phyloP scores from a whole-genome alignment of 2,888 invertebrate species.

The Poecilobothrus nobilitatus region DNA sequence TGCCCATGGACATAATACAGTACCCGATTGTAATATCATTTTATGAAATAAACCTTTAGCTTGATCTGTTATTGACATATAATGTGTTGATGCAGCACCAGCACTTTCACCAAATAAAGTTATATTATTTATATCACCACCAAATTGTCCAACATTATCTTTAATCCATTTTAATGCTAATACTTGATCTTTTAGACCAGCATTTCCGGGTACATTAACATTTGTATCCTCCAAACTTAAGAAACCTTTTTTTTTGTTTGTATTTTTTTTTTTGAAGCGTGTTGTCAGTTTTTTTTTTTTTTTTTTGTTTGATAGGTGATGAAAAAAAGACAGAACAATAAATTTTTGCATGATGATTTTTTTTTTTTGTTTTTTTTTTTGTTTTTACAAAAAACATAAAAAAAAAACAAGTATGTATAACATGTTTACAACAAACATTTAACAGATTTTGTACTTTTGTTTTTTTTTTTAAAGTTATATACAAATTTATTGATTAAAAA shows the following conservation, averaged over 20 bases:
- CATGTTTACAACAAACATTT: no score
- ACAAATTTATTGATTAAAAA: no score
- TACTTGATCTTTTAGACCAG: slow-evolving; percentile 48
- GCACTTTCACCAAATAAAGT: slow-evolving; percentile 50
- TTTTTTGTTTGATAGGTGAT: no score
- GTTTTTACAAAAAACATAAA: no score
- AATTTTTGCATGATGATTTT: no score
- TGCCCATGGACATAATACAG: slow-evolving; percentile 36
- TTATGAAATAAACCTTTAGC: slow-evolving; percentile 40
- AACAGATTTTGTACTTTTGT: no score
- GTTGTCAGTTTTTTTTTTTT: no score
- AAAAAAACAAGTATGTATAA: no score
- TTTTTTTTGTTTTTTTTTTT: no score
- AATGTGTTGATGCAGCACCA: slow-evolving; percentile 45
- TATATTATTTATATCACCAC: slow-evolving; percentile 47
- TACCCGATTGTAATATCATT: slow-evolving; percentile 39
- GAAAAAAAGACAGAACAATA: neutral
- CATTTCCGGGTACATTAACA: slow-evolving; percentile 47
- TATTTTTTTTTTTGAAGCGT: no score
- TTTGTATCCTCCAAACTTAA: slow-evolving; percentile 44
- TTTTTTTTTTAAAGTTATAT: no score
- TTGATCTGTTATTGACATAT: slow-evolving; percentile 43
- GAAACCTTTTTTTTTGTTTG: slow-evolving; percentile 39
- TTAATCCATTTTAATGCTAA: slow-evolving; percentile 47
- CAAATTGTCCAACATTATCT: slow-evolving; percentile 39